Base-by-base conservation (phyloP, 2,113 vertebrate species). In the Nicator chloris region DNA sequence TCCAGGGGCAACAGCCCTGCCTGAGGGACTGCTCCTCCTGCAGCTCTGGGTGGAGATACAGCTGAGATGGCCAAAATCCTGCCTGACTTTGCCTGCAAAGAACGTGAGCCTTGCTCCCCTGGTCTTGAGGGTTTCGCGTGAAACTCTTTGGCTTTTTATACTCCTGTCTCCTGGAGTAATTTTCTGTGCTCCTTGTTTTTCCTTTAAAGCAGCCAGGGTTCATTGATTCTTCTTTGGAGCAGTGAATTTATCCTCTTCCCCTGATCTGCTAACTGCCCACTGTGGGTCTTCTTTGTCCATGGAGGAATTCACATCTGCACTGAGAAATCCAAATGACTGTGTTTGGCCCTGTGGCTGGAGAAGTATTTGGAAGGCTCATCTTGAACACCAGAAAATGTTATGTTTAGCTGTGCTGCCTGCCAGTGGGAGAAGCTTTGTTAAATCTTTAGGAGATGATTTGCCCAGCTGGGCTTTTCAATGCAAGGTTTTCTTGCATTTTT, bases 361-460 rank as follows among this genome's bases (percentile, higher is more conserved):
- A 7, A 77, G 23, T 50, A 5, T 81, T 63, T 31, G 9, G 28
- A 81, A 95, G 37, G 35, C 23, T 70, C 9, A 77, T 59, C 42
- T 35, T 61, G 23, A 85, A 23, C 44, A 37, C 6, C 33, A 72
- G 56, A 28, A 75, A 13, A 37, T 64, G 35, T 42, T 66, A 4
- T 3, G 2, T 83, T 53, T 10, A 30, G 45, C 42, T 77, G 10
- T 50, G 35, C 39, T 77, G 37, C 0, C 0, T 27, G 50, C 30
- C 30, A 50, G 64, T 23, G 31, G 37, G 45, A 93, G 54, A 65
- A 75, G 35, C 49, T 84, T 75, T 35, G 22, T 21, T 78, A 42
- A 70, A 66, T 50, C 45, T 75, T 82, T 13, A 40, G 44, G 81
- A 87, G 40, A 22, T 27, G 13, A 4, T 82, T 85, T 94, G 11